These are phyloP conservation scores for Pipistrellus kuhlii DNA, from an alignment of 2,797 vertebrate genomes.

Conservation along the genomic window DNA sequence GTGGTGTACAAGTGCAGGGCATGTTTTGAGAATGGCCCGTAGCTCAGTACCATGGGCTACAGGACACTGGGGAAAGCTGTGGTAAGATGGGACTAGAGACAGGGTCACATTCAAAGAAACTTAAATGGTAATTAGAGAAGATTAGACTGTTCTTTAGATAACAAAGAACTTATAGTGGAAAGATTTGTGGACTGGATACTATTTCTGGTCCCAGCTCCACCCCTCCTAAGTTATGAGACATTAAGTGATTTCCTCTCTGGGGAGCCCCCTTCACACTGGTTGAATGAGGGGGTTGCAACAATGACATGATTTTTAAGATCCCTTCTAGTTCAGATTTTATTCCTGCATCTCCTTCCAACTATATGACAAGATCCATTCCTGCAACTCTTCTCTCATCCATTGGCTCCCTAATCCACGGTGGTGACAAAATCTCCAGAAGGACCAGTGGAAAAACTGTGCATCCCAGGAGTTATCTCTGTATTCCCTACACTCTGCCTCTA, in stretches of 20 bases:
- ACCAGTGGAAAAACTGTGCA: not conserved
- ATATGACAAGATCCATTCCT: not conserved
- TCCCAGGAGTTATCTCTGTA: not conserved
- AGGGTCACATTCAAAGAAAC: not conserved
- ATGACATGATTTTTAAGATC: not conserved
- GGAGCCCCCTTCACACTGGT: not conserved
- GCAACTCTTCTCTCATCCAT: not conserved
- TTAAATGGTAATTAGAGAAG: slow-evolving; percentile 4
- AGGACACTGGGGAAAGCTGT: not conserved
- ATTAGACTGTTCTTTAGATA: not conserved
- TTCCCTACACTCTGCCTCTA: not conserved
- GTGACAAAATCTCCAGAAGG: not conserved
- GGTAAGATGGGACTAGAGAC: not conserved
- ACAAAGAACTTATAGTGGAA: not conserved
- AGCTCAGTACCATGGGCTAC: not conserved
- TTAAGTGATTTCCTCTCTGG: not conserved
- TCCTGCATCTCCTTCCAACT: slow-evolving; percentile 8
- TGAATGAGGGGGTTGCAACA: not conserved
- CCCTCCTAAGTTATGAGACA: not conserved
- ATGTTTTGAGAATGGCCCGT: not conserved
- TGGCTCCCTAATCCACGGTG: not conserved
- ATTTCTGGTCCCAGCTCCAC: not conserved
- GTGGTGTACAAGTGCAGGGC: not conserved
- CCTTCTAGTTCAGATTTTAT: not conserved
- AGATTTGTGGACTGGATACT: not conserved